phyloP scores from a whole-genome alignment of 2,113 vertebrate species.

The Amblyornis subalaris region DNA sequence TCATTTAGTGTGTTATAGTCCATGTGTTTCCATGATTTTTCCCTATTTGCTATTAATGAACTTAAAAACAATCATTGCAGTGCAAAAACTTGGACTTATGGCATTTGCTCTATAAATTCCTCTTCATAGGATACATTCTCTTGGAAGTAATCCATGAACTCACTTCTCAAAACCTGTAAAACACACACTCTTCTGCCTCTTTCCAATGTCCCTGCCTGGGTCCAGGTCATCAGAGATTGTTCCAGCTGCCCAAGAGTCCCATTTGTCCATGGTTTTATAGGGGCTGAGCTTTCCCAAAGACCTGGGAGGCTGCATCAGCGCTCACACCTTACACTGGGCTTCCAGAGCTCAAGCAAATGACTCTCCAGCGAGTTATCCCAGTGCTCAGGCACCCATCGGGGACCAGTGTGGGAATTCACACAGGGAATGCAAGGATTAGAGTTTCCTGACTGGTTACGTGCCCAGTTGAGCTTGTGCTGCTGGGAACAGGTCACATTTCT shows the following conservation, averaged over 20 bases:
- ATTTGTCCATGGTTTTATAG: background rate
- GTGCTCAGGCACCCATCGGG: fast-evolving
- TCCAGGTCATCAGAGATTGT: background rate
- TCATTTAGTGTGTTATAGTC: background rate
- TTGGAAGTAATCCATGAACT: background rate
- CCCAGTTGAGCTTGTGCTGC: background rate
- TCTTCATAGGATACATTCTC: background rate
- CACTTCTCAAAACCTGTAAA: background rate
- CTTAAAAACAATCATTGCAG: background rate
- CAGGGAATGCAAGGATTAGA: background rate
- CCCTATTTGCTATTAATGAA: background rate
- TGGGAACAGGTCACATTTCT: background rate
- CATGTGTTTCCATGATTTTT: background rate
- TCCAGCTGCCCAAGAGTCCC: background rate
- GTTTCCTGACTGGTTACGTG: background rate
- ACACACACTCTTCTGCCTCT: background rate
- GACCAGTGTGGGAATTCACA: background rate
- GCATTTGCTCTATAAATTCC: background rate
- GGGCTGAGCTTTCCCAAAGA: background rate
- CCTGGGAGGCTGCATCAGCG: background rate
- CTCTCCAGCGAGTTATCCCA: background rate
- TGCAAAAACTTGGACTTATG: background rate
- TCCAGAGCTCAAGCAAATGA: fast-evolving
- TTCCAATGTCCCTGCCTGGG: background rate
- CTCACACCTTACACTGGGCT: background rate